These are phyloP conservation scores for Acronicta leporina DNA, from an alignment of 2,888 invertebrate genomes.

Conservation along the genomic window DNA sequence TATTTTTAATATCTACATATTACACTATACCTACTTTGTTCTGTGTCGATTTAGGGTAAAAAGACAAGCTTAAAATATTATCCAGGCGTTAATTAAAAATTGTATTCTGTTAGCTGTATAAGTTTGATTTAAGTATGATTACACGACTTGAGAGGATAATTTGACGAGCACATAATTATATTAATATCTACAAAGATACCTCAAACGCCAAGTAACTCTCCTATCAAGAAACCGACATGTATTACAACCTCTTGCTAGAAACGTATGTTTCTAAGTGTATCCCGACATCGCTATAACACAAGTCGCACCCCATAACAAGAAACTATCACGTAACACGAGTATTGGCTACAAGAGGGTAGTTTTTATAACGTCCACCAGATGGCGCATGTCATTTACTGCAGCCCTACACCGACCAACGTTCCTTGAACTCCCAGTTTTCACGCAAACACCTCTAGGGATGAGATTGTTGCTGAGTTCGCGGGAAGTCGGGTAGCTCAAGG, in stretches of 20 bases:
- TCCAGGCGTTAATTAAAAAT: no score
- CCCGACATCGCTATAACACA: conserved; percentile 47
- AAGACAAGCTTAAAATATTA: no score
- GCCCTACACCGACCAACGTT: conserved; percentile 65
- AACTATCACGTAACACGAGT: conserved; percentile 81
- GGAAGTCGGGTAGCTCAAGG: conserved; percentile 52
- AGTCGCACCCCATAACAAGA: conserved; percentile 77
- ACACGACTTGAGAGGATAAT: no score
- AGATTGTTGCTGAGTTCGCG: neutral
- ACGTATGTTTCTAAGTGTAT: conserved; percentile 20
- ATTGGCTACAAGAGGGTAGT: conserved; percentile 80
- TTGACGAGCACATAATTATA: no score
- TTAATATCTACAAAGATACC: conserved; percentile 5
- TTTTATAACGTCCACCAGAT: conserved; percentile 86
- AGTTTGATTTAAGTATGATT: no score
- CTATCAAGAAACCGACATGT: conserved; percentile 12
- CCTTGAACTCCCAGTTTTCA: conserved; percentile 55
- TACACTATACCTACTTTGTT: no score
- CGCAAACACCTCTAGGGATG: neutral
- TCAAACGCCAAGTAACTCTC: conserved; percentile 17
- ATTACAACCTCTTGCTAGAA: conserved; percentile 1
- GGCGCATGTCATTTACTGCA: conserved; percentile 85
- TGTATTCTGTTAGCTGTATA: no score
- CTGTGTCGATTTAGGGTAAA: no score
- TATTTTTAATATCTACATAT: no score